phyloP scores from a whole-genome alignment of 2,888 invertebrate genomes.

The Ochropleura plecta region DNA sequence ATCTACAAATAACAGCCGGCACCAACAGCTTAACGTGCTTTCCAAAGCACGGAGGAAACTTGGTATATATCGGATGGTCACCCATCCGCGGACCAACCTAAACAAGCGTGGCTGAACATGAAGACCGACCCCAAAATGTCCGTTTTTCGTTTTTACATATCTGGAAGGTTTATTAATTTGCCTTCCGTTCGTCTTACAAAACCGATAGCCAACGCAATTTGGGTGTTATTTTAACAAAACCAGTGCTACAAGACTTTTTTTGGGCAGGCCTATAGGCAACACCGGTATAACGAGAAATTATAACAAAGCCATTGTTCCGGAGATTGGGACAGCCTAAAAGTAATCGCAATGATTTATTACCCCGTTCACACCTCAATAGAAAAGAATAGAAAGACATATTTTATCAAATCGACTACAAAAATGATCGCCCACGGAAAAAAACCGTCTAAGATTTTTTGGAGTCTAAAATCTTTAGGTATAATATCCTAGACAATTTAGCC shows the following conservation, averaged over 20 bases:
- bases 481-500: constrained; percentile 49
- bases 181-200: no score
- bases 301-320: constrained; percentile 29
- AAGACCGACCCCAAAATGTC: no score
- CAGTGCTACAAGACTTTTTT: constrained; percentile 9
- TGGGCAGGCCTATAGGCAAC: constrained; percentile 10
- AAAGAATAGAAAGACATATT: constrained; percentile 41
- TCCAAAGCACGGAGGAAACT: no score
- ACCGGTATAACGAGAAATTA: constrained; percentile 22
- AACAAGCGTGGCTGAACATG: no score
- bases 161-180: no score
- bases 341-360: constrained; percentile 49
- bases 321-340: constrained; percentile 34
- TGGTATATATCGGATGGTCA: no score
- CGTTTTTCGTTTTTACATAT: no score
- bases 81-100: no score
- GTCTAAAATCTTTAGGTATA: constrained; percentile 42
- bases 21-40: no score
- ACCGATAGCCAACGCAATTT: neutral
- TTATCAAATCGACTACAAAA: constrained; percentile 35
- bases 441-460: constrained; percentile 33
- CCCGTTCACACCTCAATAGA: constrained; percentile 43
- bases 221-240: constrained; percentile 11
- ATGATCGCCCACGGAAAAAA: constrained; percentile 47
- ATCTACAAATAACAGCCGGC: no score